Percentiles rank a stretch among this genome's conserved stretches.
phyloP scores from a whole-genome alignment of 2,113 vertebrate genomes.

The Micromys minutus region DNA sequence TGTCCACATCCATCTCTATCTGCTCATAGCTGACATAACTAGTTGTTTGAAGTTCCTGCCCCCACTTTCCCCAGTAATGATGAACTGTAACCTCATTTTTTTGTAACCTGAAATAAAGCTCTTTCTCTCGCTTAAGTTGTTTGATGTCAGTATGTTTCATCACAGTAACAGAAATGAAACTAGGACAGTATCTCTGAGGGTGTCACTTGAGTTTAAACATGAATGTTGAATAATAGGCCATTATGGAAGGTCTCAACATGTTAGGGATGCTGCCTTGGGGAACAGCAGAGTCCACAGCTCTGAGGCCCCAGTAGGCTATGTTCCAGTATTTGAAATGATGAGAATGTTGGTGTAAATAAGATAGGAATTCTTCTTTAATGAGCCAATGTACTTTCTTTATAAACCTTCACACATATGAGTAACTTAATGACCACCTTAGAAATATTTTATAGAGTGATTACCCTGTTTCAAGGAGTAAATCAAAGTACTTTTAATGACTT shows the following conservation, averaged over 20 bases:
- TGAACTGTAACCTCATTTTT: not conserved
- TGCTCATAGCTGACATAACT: not conserved
- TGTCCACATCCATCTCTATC: too few species aligned
- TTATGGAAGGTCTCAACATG: not conserved
- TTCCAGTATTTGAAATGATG: not conserved
- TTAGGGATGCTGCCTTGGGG: not conserved
- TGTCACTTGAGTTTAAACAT: conserved; percentile 9
- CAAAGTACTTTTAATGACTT: conserved; percentile 21
- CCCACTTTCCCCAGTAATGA: not conserved
- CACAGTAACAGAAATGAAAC: not conserved
- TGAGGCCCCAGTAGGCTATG: not conserved
- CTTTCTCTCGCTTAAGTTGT: not conserved
- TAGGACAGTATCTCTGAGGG: not conserved
- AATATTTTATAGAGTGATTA: not conserved
- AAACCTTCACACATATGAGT: conserved; percentile 13
- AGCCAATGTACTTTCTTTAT: not conserved
- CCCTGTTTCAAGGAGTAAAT: not conserved
- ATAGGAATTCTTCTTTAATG: not conserved
- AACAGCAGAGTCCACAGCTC: not conserved
- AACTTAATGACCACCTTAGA: not conserved
- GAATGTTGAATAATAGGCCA: not conserved
- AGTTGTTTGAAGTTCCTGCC: not conserved
- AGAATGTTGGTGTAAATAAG: not conserved
- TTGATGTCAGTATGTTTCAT: not conserved
- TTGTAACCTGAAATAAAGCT: not conserved